Evolutionary conservation across 92 coral and sea anemone genomes (phyloP), one percentile per base, ranked within the genome.

Genomic region (Palythoa grandis): DNA sequence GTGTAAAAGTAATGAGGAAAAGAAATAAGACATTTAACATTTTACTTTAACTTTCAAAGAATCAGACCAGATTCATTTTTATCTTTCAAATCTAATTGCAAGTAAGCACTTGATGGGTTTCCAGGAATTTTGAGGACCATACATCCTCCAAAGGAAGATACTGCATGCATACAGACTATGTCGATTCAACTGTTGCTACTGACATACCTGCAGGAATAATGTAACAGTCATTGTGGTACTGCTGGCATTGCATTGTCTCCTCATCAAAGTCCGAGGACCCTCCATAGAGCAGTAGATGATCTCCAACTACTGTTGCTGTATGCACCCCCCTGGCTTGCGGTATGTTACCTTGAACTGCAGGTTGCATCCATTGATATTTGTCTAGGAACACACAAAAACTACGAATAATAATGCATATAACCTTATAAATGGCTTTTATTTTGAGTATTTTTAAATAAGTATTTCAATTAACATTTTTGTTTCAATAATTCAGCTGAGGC

Each of bases 221-320:
- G 75, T 78, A 82, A 19, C 89, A 61, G 48, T 93, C 97, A 13
- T 83, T 84, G 77, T 87, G 77, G 76, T 91, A 93, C 70, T 89
- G 84, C 87, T 93, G 97, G 38, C 91, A 89, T 74, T 93, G 97
- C 93, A 93, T 89, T 68, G 93, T 86, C 84, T 87, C 88, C 24
- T 54, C 67, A 70, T 93, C 95, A 93, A 93, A 93, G 35, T 84
- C 88, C 15, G 97, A 91, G 17, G 97, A 93, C n/a, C 97, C 97
- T 9, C 97, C 97, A 89, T 75, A 93, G 22, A 93, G 65, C 20
- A 92, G 82, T 24, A 93, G 78, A 53, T 82, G 84, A 75, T 88
- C 90, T 52, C 88, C 88, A 4, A 92, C 94, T 50, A 90, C 84
- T 6, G 87, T 77, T 17, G 88, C 77, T 71, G 90, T 89, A 69